Conservation (phyloP, 1,140 invertebrate genomes). For the Saccostrea glomerata region DNA sequence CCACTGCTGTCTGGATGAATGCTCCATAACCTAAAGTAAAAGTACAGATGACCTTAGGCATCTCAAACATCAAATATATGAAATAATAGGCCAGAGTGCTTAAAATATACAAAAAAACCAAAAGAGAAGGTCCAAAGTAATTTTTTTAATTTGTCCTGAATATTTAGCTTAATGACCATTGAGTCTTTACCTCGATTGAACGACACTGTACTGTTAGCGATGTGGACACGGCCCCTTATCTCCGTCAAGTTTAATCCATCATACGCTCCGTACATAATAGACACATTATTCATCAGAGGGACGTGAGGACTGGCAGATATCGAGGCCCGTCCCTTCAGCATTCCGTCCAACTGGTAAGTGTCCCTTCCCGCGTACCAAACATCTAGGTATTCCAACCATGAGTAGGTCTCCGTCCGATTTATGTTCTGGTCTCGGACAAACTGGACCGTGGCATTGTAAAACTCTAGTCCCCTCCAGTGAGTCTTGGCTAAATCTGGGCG, state of each 20-base stretch:
- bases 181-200: constrained; percentile 87
- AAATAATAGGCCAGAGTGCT: too few species aligned
- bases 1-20: constrained; percentile 87
- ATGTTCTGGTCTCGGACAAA: constrained; percentile 68
- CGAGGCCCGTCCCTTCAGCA: constrained; percentile 91
- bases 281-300: constrained; percentile 89
- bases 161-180: background rate
- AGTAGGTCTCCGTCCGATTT: constrained; percentile 84
- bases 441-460: constrained; percentile 75
- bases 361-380: constrained; percentile 89
- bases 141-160: background rate
- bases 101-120: too few species aligned
- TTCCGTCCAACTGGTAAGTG: constrained; percentile 81
- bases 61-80: too few species aligned
- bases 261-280: constrained; percentile 90
- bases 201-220: constrained; percentile 89
- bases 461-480: constrained; percentile 77
- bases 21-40: constrained; percentile 86
- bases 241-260: constrained; percentile 94
- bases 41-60: background rate
- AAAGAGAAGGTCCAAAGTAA: too few species aligned
- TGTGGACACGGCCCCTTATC: constrained; percentile 88
- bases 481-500: constrained; percentile 68
- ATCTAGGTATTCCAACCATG: constrained; percentile 87
- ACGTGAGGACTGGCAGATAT: constrained; percentile 92